Conservation (phyloP, 2,113 vertebrate species). For the Ardeotis arabs region DNA sequence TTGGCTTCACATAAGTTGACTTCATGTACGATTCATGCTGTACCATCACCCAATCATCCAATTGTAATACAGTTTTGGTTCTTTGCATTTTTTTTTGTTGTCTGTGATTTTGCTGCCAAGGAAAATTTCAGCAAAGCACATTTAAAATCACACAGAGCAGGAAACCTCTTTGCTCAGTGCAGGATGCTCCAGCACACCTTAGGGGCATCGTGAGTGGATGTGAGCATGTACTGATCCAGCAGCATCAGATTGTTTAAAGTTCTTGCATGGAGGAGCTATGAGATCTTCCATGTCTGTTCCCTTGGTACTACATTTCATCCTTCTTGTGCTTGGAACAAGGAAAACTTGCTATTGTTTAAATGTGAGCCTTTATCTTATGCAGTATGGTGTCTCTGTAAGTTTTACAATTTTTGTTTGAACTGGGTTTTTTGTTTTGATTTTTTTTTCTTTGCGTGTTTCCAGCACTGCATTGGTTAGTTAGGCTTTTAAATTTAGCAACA, state of each 20-base stretch:
- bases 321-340: neutral
- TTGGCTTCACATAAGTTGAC: neutral
- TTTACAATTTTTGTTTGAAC: neutral
- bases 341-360: neutral
- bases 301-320: neutral
- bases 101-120: neutral
- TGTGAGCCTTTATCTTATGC: neutral
- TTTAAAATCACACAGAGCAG: neutral
- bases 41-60: neutral
- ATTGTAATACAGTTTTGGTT: neutral
- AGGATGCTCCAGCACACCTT: neutral
- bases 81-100: neutral
- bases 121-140: neutral
- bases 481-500: neutral
- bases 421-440: neutral
- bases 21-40: neutral
- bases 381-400: neutral
- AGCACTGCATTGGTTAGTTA: neutral
- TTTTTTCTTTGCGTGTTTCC: neutral
- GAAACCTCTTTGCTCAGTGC: neutral
- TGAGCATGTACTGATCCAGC: neutral
- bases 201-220: neutral
- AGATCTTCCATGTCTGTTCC: neutral
- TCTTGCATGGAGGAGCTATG: neutral
- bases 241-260: neutral